Conservation (phyloP, 1,140 invertebrate species). For the Drosophila neocordata region DNA sequence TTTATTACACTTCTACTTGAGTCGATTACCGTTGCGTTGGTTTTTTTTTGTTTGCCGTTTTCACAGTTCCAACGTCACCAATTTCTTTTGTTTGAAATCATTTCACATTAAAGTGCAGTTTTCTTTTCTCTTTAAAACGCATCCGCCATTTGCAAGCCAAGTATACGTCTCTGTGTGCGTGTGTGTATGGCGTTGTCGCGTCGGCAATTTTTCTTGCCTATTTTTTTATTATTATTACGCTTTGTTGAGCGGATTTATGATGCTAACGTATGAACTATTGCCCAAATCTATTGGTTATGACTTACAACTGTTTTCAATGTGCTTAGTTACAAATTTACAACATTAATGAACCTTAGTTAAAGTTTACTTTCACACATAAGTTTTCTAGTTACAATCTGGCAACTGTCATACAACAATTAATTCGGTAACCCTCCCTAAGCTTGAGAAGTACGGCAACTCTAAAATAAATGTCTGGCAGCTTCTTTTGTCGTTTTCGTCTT, state of each 20-base stretch:
- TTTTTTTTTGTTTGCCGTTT: conserved; percentile 5
- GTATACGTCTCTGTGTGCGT: conserved; percentile 48
- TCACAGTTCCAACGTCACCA: conserved; percentile 73
- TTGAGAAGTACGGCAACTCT: too few relatives aligned
- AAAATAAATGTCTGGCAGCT: too few relatives aligned
- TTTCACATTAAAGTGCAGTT: conserved; percentile 70
- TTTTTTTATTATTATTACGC: conserved; percentile 25
- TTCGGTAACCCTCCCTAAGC: too few relatives aligned
- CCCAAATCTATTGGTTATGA: conserved; percentile 31
- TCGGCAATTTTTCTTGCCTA: conserved; percentile 60
- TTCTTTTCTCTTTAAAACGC: conserved; percentile 54
- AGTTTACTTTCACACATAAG: too few relatives aligned
- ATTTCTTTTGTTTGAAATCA: conserved; percentile 61
- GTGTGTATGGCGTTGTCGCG: conserved; percentile 62
- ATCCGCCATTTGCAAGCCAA: conserved; percentile 78
- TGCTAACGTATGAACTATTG: conserved; percentile 31
- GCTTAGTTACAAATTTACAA: conserved; percentile 35
- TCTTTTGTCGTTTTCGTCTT: background rate
- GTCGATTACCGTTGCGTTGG: conserved; percentile 39
- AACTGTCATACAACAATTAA: too few relatives aligned
- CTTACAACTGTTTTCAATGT: conserved; percentile 64
- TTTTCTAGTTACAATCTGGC: too few relatives aligned
- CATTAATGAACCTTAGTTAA: conserved; percentile 1
- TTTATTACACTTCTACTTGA: conserved; percentile 29
- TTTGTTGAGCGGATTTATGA: conserved; percentile 24